Base-by-base conservation (phyloP, 2,113 vertebrate species). In the Pygoscelis antarcticus region DNA sequence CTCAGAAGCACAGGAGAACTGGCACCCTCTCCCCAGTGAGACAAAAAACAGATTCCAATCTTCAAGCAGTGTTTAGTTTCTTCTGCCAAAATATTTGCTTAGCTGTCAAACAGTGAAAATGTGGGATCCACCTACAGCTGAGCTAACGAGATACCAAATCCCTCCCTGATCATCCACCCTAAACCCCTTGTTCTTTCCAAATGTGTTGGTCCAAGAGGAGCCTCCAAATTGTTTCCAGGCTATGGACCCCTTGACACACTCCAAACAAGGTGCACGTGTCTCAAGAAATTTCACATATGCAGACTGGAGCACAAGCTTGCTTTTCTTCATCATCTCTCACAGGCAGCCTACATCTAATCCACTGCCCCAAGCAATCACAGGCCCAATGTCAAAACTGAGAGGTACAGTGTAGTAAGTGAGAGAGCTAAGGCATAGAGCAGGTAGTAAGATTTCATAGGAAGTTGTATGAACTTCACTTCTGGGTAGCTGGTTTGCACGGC, bases 41-140 rank as follows among this genome's bases (percentile, higher is more conserved):
- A 89, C 65, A 91, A 89, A 87, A 81, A 26, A 0, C 49, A 89
- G 46, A 75, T 51, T 58, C 26, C n/a, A 23, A 34, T 49, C n/a
- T 76, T 87, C 58, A 83, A 72, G 68, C 16, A 72, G 29, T 7
- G 13, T 57, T 79, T 61, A 54, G n/a, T 64, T 83, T 90, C 58
- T 79, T 79, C 84, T 60, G 58, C 78, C 82, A 90, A 62, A 89
- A 58, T 71, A 87, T 57, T 62, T 68, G 38, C 58, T 87, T 54
- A 61, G 40, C 36, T 85, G 38, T 79, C 81, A 79, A 93, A 89
- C 51, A 62, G 34, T 21, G 23, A 42, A 89, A 93, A 79, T 7
- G 34, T 44, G 49, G 25, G 44, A 89, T 76, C 72, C 52, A 82
- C 47, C 88, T 82, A 52, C 30, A 87, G 58, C 52, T 92, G 34